Evolutionary conservation across 2,113 vertebrate species (phyloP).

Genomic region (Progne subis): DNA sequence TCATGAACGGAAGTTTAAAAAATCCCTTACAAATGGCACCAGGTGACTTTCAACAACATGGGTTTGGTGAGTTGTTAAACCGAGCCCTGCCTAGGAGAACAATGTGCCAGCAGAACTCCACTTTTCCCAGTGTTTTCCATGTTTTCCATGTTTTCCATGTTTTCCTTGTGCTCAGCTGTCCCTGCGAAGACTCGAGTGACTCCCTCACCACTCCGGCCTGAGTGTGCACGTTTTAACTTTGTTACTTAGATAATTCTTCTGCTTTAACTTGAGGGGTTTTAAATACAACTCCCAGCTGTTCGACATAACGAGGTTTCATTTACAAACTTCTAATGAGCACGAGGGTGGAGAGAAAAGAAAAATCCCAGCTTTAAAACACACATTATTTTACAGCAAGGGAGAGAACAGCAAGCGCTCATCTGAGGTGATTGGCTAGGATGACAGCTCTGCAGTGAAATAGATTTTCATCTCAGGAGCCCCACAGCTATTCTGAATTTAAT

Average conservation of each 20-base stretch:
- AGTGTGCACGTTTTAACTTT: neutral
- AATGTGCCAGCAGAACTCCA: neutral
- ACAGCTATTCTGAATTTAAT: constrained; percentile 51
- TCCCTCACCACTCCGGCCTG: neutral
- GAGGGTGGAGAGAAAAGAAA: neutral
- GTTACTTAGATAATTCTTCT: neutral
- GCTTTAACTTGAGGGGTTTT: neutral
- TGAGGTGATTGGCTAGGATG: neutral
- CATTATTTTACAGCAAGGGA: neutral
- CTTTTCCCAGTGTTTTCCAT: neutral
- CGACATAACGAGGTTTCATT: neutral
- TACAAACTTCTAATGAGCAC: neutral
- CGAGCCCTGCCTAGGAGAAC: neutral
- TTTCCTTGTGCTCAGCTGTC: neutral
- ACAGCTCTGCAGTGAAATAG: neutral
- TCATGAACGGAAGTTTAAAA: neutral
- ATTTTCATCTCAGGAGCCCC: constrained; percentile 35
- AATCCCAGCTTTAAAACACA: constrained; percentile 10
- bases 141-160: neutral
- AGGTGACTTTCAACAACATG: neutral
- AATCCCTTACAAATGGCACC: neutral
- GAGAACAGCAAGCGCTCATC: neutral
- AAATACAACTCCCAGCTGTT: neutral
- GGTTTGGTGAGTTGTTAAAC: neutral
- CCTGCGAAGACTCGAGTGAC: neutral